These are phyloP conservation scores for Augochlorella aurata DNA, from an alignment of 2,888 invertebrate genomes.

Conservation along the genomic window DNA sequence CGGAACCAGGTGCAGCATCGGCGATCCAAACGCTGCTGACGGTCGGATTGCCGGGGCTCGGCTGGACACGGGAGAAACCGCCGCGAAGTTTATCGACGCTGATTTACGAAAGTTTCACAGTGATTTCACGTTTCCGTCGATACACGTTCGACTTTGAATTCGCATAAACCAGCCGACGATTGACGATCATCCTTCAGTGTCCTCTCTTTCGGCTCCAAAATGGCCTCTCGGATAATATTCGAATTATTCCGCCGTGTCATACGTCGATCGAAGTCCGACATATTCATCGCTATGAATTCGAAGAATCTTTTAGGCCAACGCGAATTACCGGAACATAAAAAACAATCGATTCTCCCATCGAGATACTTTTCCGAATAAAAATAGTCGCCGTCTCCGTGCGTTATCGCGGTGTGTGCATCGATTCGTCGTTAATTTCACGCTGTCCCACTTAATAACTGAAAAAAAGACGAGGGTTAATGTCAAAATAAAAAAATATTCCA, in stretches of 20 bases:
- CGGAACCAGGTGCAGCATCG: not conserved
- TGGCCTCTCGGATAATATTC: no score
- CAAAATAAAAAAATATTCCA: not conserved
- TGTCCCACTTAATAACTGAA: not conserved
- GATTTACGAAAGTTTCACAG: not conserved
- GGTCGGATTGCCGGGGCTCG: not conserved
- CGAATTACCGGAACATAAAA: not conserved
- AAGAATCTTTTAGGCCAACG: not conserved
- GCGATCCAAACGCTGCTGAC: not conserved
- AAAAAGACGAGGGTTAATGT: slow-evolving; percentile 7
- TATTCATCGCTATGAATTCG: no score
- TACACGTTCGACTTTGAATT: no score
- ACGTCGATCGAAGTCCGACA: no score
- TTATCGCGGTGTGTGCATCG: slow-evolving; percentile 4
- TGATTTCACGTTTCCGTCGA: not conserved
- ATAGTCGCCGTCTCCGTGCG: not conserved
- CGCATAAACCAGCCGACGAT: no score
- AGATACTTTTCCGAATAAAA: not conserved
- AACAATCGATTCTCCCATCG: not conserved
- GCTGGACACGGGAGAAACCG: not conserved
- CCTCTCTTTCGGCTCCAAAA: no score
- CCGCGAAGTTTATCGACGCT: not conserved
- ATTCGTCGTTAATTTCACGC: not conserved
- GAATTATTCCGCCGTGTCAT: no score
- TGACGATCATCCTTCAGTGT: no score